A percentile compares a stretch with the other conserved stretches of the same genome.
Conservation (phyloP, 2,113 vertebrate species). For the Microcebus jonahi region DNA sequence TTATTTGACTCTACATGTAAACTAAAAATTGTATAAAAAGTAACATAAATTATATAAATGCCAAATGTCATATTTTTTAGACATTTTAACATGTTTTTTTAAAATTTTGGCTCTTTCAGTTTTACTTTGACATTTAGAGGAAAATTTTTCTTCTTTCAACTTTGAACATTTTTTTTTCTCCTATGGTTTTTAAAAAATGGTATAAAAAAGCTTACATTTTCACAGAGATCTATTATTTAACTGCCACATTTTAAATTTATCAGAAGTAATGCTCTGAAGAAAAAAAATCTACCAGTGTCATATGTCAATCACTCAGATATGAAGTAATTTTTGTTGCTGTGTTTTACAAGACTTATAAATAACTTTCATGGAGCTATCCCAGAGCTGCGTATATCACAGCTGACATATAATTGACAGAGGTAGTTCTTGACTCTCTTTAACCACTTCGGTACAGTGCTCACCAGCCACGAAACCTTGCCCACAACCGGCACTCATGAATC, state of each 20-base stretch:
- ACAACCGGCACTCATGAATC: too few relatives aligned
- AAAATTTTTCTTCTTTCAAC: not conserved
- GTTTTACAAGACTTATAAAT: not conserved
- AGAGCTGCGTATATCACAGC: not conserved
- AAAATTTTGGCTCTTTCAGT: not conserved
- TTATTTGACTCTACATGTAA: not conserved
- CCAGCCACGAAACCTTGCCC: too few relatives aligned
- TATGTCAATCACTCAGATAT: not conserved
- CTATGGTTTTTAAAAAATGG: not conserved
- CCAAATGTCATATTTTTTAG: not conserved
- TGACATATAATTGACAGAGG: not conserved
- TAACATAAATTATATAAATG: not conserved
- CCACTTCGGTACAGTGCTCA: too few relatives aligned
- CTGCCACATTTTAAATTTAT: not conserved
- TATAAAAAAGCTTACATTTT: not conserved
- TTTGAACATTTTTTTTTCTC: not conserved
- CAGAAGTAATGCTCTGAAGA: not conserved
- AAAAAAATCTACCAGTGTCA: not conserved
- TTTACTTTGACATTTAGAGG: not conserved
- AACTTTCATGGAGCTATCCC: not conserved
- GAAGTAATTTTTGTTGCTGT: not conserved
- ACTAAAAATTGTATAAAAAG: not conserved
- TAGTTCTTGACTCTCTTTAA: not conserved
- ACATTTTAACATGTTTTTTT: not conserved
- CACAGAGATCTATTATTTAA: not conserved